phyloP scores from a whole-genome alignment of 2,113 vertebrate genomes.

The Ailurus styani region DNA sequence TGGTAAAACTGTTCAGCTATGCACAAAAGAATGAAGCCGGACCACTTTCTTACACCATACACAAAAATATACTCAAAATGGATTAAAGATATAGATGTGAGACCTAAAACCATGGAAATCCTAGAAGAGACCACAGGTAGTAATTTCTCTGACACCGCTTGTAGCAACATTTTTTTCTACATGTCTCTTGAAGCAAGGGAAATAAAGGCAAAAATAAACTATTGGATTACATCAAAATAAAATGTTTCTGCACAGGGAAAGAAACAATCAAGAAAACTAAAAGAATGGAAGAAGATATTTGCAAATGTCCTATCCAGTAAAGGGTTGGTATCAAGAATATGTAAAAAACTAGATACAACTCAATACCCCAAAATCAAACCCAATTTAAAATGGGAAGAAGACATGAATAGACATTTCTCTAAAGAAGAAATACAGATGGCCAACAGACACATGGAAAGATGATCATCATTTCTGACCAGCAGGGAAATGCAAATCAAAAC shows the following conservation, averaged over 20 bases:
- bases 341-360: background rate
- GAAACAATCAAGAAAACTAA: background rate
- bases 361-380: background rate
- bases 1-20: background rate
- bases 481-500: background rate
- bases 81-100: background rate
- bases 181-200: background rate
- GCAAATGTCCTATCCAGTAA: background rate
- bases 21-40: background rate
- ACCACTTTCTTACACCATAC: background rate
- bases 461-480: background rate
- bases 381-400: background rate
- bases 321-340: background rate
- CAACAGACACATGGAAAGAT: background rate
- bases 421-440: background rate
- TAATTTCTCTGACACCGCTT: background rate
- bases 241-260: background rate
- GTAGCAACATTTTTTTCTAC: background rate
- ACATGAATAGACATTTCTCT: background rate
- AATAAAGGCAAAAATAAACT: background rate
- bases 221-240: background rate
- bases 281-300: background rate
- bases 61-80: background rate
- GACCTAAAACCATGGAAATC: background rate
- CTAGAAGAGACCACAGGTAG: background rate